Evolutionary conservation across 2,888 invertebrate genomes (phyloP), one percentile per base, ranked within the genome.

Genomic region (Asteroscopus sphinx): DNA sequence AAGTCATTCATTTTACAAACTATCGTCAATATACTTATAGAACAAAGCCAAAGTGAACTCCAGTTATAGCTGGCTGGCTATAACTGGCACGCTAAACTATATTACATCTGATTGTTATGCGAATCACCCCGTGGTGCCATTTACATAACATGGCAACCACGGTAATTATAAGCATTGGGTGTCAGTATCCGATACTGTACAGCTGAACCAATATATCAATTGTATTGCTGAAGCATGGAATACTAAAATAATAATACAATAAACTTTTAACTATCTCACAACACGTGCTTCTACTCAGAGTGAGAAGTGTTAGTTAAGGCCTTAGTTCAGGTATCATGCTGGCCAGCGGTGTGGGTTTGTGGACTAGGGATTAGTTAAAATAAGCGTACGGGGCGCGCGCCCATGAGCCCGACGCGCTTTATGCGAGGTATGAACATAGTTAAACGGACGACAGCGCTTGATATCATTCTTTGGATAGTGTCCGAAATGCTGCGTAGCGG

Each of bases 131-230:
- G 47, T 41, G 42, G 44, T 36, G 12, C 25, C 7, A 73, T 73
- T 60, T 60, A 41, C 73, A 73, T 69, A 73, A 69, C 59, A 63
- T 46, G 36, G 41, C 47, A 30, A 21, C 55, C 39, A 47, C 15
- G 25, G 58, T 63, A 58, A 73, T 73, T 73, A 73, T 60, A 63
- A 58, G 41, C 58, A 68, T 53, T 58, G 54, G 58, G 11, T 49
- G 33, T 32, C 51, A 11, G 25, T 55, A 51, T 42, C 51, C 17
- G 28, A 33, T 35, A n/a, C 36, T 25, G 36, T 25, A 9, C 49
- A 11, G 37, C 15, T 41, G 39, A 51, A 63, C 35, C 46, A n/a
- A 42, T 52, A 41, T 16, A 21, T 16, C n/a, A 30, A 56, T 66
- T 56, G 49, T 32, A 32, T 45, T 49, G 32, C 13, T 33, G 6